These are phyloP conservation scores for human DNA, from an alignment of 2,113 vertebrate genomes.

Conservation along the genomic window GRCh38 chr3:9256001-9256500, in stretches of 20 bases:
- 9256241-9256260: not conserved
- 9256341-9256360: not conserved
- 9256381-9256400: no score
- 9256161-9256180: not conserved
- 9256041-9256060: not conserved
- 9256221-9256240: not conserved
- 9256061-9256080: not conserved
- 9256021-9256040: no score
- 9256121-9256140: not conserved
- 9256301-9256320: conserved; percentile 32
- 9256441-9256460: not conserved
- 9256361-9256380: not conserved
- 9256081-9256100: not conserved
- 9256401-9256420: not conserved
- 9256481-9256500: not conserved
- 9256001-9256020: not conserved
- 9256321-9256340: not conserved
- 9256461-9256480: not conserved
- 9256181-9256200: not conserved
- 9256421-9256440: not conserved
- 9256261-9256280: not conserved
- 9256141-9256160: not conserved
- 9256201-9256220: not conserved
- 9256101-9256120: not conserved
- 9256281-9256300: not conserved